phyloP scores from a whole-genome alignment of 2,113 vertebrate species.

The Trogon melanurus region DNA sequence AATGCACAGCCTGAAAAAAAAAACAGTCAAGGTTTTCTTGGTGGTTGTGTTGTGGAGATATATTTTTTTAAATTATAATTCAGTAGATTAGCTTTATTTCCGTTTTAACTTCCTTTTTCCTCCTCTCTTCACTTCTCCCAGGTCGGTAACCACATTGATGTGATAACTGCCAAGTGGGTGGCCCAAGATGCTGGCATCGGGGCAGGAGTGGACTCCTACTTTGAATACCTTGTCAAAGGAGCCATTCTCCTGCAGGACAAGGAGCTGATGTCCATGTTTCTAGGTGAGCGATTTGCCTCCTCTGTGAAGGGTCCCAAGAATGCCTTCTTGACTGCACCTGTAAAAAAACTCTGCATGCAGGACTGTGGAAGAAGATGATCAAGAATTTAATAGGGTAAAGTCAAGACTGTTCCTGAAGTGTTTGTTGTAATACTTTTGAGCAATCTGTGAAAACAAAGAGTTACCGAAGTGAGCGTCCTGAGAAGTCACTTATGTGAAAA shows the following conservation, averaged over 20 bases:
- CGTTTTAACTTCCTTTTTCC: neutral
- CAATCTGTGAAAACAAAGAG: neutral
- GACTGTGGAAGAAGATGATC: neutral
- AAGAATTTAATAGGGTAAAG: neutral
- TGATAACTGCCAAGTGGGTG: constrained; percentile 94
- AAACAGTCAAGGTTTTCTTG: neutral
- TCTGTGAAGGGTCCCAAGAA: neutral
- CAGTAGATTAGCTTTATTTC: neutral
- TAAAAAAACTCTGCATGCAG: neutral
- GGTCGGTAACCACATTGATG: constrained; percentile 98
- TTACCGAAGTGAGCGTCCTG: neutral
- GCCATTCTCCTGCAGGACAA: constrained; percentile 93
- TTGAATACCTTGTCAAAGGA: constrained; percentile 97
- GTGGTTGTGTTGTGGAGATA: neutral
- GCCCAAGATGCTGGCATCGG: constrained; percentile 97
- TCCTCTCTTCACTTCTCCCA: constrained; percentile 21
- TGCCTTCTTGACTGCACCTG: neutral
- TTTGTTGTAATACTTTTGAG: neutral
- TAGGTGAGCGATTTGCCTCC: constrained; percentile 76
- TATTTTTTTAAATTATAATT: neutral
- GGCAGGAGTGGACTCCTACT: constrained; percentile 96
- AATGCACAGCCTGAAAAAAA: neutral
- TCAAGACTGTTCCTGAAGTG: neutral
- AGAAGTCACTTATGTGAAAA: neutral
- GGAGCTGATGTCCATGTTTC: constrained; percentile 92